These are phyloP conservation scores for Neelides folsomi DNA, from an alignment of 2,888 invertebrate genomes.

Conservation along the genomic window DNA sequence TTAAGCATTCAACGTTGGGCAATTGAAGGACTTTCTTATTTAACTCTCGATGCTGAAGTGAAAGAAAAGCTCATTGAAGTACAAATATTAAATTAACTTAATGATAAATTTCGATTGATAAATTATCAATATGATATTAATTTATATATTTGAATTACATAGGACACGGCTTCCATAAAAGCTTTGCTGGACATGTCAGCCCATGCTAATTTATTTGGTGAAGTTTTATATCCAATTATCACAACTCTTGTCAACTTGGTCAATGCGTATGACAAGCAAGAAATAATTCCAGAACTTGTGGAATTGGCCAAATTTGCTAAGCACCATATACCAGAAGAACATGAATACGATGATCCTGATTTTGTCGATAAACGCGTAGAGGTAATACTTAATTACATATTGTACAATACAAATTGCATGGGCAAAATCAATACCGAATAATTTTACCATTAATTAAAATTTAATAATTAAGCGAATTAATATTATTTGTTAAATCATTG, in stretches of 20 bases:
- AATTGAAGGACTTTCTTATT: conserved; percentile 87
- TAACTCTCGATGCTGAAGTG: conserved; percentile 94
- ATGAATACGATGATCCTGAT: conserved; percentile 77
- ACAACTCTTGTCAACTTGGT: conserved; percentile 72
- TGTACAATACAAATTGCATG: too few species aligned
- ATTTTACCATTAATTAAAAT: too few species aligned
- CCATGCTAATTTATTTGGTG: conserved; percentile 15
- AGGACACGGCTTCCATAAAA: conserved; percentile 3
- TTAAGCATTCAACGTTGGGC: conserved; percentile 88
- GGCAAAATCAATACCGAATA: too few species aligned
- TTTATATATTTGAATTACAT: background rate
- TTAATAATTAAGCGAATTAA: too few species aligned
- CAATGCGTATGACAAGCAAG: conserved; percentile 96
- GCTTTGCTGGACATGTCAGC: conserved; percentile 27
- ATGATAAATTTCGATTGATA: background rate
- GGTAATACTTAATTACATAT: too few species aligned
- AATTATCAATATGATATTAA: background rate
- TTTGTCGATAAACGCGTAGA: conserved; percentile 62
- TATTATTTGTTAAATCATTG: too few species aligned
- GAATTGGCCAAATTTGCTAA: conserved; percentile 98
- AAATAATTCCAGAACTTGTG: conserved; percentile 87
- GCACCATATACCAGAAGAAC: conserved; percentile 95
- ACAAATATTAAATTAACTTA: conserved; percentile 8
- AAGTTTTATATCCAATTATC: conserved; percentile 49
- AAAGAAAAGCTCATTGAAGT: conserved; percentile 92